Conservation (phyloP, 2,888 invertebrate species). For the Gerosis bhagava region DNA sequence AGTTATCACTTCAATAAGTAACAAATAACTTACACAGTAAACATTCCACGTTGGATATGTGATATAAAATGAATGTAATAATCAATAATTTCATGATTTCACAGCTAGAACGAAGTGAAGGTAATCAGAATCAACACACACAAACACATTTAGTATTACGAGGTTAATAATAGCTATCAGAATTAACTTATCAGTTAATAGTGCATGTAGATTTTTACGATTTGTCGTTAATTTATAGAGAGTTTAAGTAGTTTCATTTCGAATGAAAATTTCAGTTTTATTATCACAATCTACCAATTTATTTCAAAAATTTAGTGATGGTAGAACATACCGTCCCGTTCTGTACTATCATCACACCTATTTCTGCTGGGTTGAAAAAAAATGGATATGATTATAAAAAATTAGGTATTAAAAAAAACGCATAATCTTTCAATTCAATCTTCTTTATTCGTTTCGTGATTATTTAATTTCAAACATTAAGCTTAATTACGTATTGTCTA, state of each 20-base stretch:
- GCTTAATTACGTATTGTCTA: slow-evolving; percentile 53
- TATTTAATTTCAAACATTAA: slow-evolving; percentile 41
- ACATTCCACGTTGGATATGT: slow-evolving; percentile 24
- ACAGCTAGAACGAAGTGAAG: not conserved
- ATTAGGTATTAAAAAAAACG: slow-evolving; percentile 17
- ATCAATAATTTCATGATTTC: slow-evolving; percentile 5
- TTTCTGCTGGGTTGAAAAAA: not conserved
- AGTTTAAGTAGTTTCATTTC: too few species aligned
- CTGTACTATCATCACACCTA: too few species aligned
- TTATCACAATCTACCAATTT: too few species aligned
- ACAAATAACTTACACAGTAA: slow-evolving; percentile 35
- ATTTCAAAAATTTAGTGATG: too few species aligned
- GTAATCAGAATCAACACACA: not conserved
- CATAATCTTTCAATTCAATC: slow-evolving; percentile 36
- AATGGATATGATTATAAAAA: not conserved
- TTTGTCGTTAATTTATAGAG: too few species aligned
- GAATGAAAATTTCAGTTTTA: too few species aligned
- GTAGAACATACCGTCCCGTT: too few species aligned
- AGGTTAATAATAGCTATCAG: too few species aligned
- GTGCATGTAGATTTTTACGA: too few species aligned
- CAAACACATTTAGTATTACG: too few species aligned
- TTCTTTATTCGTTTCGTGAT: slow-evolving; percentile 52
- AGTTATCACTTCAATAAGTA: too few species aligned
- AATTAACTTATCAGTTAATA: too few species aligned
- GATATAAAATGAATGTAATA: slow-evolving; percentile 1